phyloP scores from a whole-genome alignment of 2,797 vertebrate genomes.

The Oceanodroma leucorhoa region DNA sequence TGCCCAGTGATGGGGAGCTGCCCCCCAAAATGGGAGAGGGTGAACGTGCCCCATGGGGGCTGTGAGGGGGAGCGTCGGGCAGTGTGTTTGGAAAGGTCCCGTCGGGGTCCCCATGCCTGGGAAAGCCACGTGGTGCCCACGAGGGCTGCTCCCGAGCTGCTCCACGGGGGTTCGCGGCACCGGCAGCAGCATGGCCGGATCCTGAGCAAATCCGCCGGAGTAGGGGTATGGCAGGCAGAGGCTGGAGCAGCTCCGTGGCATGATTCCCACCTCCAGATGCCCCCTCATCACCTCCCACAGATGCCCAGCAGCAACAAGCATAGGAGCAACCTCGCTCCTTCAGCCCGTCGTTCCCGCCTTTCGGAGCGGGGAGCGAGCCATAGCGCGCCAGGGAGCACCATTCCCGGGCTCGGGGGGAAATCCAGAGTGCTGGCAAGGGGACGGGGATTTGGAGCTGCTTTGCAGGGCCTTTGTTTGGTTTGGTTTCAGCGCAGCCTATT shows the following conservation, averaged over 20 bases:
- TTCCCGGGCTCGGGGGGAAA: not conserved
- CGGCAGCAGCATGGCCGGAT: rapidly evolving
- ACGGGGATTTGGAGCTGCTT: not conserved
- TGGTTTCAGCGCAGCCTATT: slow-evolving; percentile 43
- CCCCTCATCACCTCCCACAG: not conserved
- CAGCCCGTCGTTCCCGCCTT: not conserved
- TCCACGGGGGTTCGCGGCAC: not conserved
- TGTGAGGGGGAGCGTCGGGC: not conserved
- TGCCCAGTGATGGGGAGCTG: not conserved
- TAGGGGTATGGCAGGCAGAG: not conserved
- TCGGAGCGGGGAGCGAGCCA: rapidly evolving
- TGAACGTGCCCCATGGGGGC: rapidly evolving
- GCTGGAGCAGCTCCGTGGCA: not conserved
- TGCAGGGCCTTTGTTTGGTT: slow-evolving; percentile 48
- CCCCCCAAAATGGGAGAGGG: not conserved
- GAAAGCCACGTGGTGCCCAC: not conserved
- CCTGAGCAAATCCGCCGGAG: not conserved
- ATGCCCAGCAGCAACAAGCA: not conserved
- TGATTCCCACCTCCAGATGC: not conserved
- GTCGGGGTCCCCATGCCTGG: not conserved
- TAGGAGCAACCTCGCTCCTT: not conserved
- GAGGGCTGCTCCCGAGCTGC: not conserved
- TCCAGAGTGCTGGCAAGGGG: not conserved
- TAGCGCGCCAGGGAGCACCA: rapidly evolving
- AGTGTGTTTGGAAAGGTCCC: not conserved